A percentile compares a stretch with the other conserved stretches of the same genome.
phyloP scores from a whole-genome alignment of 2,113 vertebrate species.

The Psittacus erithacus region DNA sequence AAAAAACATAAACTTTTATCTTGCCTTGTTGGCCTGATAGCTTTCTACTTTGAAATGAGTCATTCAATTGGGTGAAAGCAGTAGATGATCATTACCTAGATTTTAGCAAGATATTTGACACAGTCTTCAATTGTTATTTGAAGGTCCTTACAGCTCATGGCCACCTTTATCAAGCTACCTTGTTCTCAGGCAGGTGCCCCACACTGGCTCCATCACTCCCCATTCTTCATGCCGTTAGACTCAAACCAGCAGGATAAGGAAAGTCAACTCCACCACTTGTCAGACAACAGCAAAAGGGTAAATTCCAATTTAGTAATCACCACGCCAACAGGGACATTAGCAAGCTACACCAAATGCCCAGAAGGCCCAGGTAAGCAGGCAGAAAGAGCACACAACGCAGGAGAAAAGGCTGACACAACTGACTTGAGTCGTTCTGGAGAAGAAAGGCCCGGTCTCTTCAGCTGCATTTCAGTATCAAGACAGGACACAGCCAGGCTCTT shows the following conservation, averaged over 20 bases:
- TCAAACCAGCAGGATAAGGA: neutral
- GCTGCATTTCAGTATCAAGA: neutral
- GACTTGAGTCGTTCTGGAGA: neutral
- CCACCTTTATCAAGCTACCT: neutral
- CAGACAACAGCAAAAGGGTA: neutral
- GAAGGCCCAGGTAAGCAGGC: neutral
- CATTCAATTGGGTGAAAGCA: neutral
- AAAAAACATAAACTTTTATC: neutral
- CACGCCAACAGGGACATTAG: neutral
- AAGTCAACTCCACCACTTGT: neutral
- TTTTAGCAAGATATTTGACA: neutral
- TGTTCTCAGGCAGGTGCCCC: neutral
- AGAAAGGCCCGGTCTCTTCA: neutral
- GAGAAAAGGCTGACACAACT: neutral
- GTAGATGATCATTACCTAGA: neutral
- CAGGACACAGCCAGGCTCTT: neutral
- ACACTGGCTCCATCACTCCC: neutral
- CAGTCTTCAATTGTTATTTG: neutral
- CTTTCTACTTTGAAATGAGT: neutral
- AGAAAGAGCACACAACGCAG: rapidly evolving
- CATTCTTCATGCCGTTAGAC: neutral
- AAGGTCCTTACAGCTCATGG: neutral
- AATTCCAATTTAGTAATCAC: neutral
- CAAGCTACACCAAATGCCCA: neutral
- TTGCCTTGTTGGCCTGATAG: neutral